Base-by-base conservation (phyloP, 2,888 invertebrate species). In the Andrena hattorfiana region DNA sequence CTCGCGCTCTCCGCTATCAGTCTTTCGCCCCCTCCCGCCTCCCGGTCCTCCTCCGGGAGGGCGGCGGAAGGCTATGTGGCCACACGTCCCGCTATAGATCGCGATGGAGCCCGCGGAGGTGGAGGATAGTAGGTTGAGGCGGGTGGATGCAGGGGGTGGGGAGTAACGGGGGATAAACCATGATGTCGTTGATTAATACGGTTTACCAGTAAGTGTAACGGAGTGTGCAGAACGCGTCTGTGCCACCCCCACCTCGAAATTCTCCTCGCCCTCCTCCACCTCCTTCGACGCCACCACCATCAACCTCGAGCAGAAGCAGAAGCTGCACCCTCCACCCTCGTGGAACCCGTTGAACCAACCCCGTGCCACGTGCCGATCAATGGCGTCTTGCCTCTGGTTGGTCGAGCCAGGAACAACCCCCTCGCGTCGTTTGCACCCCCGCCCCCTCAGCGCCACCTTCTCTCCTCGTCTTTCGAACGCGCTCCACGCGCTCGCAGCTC, bases 121-220 rank as follows among this genome's bases (percentile, higher is more conserved):
- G 79, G 83, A 70, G 70, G 80, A 72, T 64, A 66, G 83, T 77
- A 73, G 82, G 85, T 75, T 63, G 83, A 77, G 82, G 85, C 81
- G 77, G 79, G 79, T 74, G 83, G 83, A 81, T 76, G 76, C 69
- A 77, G 59, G 54, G 84, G 59, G 74, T 35, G 81, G 79, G 59
- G 78, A 81, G 89, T 89, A 86, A 88, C 82, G 90, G 89, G 89
- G 93, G 92, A 93, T 94, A 93, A 94, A 93, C 93, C 93, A 92
- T 93, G 93, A 94, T 93, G 94, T 93, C 93, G 93, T 93, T 94
- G 94, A 94, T 94, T 94, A 94, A 94, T 94, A 94, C 93, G 93
- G 94, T 94, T 94, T 94, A 93, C 93, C 94, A 93, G 94, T 94
- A 94, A 94, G 94, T 94, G 94, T 94, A 94, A 94, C 94, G 93